Base-by-base conservation (phyloP, 2,113 vertebrate genomes). In the Syngnathus typhle region DNA sequence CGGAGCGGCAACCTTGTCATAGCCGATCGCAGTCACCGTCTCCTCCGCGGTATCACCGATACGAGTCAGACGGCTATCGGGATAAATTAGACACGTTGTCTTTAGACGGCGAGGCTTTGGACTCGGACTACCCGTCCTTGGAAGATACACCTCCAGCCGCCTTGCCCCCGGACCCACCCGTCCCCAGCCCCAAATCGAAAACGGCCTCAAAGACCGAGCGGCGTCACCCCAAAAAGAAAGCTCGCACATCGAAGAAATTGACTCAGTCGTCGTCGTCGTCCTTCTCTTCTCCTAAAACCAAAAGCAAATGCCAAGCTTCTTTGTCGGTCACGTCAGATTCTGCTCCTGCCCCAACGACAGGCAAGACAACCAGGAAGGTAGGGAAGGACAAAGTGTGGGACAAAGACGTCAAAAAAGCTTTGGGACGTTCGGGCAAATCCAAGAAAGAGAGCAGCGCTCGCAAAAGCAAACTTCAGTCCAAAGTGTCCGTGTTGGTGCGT, bases 381-480 rank as follows among this genome's bases (percentile, higher is more conserved):
- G 85, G 76, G 16, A 92, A 92, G 58, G 88, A 91, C 11, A 91
- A 91, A 78, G 79, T 77, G 8, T 72, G 80, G 1, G 82, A 84
- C n/a, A 90, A 89, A 60, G 70, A 68, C 18, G 75, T 75, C 32
- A 88, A 90, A 64, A 91, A 91, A 43, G 89, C 90, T 59, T 23
- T 72, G 1, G 76, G 70, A 5, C 85, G 83, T 13, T 84, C 88
- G 0, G 79, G 85, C 4, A 91, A 89, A 67, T 81, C 89, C 37
- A 92, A 91, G 64, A 91, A 90, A 56, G 80, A 88, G 15, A 65
- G 84, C 0, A 54, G 72, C n/a, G 69, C 70, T 38, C 90, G 92
- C 3, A 96, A 95, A 76, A 91, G 92, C 13, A 98, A 98, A 67
- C 90, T 98, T 1, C 95, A 98, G 69, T 98, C 95, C 39, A 96